phyloP scores from a whole-genome alignment of 2,797 vertebrate genomes.

The Sebastes miniatus region DNA sequence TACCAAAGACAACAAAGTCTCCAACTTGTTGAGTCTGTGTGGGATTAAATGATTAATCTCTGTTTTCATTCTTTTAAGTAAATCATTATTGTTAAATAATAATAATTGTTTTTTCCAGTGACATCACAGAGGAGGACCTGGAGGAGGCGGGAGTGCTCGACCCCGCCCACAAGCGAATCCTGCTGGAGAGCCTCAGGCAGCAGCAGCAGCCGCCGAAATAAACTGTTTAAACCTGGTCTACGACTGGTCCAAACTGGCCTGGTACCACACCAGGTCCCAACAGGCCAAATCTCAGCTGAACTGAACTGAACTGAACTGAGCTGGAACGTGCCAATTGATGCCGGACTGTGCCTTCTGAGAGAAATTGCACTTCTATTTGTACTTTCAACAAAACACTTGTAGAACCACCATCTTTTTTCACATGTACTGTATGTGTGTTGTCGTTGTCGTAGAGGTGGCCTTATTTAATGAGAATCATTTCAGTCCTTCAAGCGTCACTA shows the following conservation, averaged over 20 bases:
- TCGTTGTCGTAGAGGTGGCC: conserved; percentile 35
- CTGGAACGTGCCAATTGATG: conserved; percentile 54
- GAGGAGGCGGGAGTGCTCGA: conserved; percentile 94
- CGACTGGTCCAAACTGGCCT: conserved; percentile 37
- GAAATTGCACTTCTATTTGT: conserved; percentile 73
- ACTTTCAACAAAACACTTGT: conserved; percentile 51
- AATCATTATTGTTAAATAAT: background rate
- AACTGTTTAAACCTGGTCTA: conserved; percentile 36
- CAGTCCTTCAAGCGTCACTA: conserved; percentile 57
- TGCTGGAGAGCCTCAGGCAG: conserved; percentile 90
- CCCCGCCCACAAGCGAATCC: conserved; percentile 87
- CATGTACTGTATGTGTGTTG: conserved; percentile 54
- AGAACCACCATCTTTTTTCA: conserved; percentile 46
- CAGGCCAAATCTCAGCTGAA: conserved; percentile 51
- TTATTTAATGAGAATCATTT: conserved; percentile 73
- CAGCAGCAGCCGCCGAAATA: conserved; percentile 76
- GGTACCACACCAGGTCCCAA: conserved; percentile 12
- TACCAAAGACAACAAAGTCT: background rate
- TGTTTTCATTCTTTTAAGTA: background rate
- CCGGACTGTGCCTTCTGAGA: conserved; percentile 76
- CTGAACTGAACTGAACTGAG: conserved; percentile 45
- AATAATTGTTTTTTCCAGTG: conserved; percentile 76
- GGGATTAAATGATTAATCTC: background rate
- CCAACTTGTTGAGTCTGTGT: background rate
- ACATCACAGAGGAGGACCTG: conserved; percentile 96